phyloP scores from a whole-genome alignment of 2,113 vertebrate species.

The Equus quagga region DNA sequence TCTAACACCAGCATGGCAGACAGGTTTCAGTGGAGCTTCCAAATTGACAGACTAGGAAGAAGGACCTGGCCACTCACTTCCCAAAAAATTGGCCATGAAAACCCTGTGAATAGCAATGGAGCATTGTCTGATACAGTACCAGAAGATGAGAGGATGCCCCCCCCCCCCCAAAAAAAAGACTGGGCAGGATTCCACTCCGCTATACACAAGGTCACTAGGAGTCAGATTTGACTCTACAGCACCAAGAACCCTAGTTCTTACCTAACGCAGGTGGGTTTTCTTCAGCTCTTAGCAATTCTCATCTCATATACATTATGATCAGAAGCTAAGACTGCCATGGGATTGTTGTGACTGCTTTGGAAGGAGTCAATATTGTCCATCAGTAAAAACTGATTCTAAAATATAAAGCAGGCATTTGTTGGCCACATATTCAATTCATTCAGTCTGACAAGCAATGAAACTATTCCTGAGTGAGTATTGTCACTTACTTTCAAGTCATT shows the following conservation, averaged over 20 bases:
- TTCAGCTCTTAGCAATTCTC: constrained; percentile 6
- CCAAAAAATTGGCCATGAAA: no score
- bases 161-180: no score
- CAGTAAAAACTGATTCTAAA: constrained; percentile 24
- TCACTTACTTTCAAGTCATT: constrained; percentile 4
- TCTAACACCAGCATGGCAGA: no score
- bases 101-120: no score
- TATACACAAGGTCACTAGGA: no score
- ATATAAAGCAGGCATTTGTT: background rate
- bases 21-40: no score
- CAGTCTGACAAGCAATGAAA: background rate
- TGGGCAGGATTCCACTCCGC: no score
- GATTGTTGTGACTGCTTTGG: background rate
- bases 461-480: background rate
- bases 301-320: background rate
- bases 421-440: background rate
- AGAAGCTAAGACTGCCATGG: background rate
- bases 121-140: no score
- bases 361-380: background rate
- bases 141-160: no score
- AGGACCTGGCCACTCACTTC: no score
- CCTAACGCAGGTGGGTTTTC: background rate
- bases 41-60: no score
- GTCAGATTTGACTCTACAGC: no score
- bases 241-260: background rate